Base-by-base conservation (phyloP, 2,113 vertebrate species). In the Copsychus sechellarum region DNA sequence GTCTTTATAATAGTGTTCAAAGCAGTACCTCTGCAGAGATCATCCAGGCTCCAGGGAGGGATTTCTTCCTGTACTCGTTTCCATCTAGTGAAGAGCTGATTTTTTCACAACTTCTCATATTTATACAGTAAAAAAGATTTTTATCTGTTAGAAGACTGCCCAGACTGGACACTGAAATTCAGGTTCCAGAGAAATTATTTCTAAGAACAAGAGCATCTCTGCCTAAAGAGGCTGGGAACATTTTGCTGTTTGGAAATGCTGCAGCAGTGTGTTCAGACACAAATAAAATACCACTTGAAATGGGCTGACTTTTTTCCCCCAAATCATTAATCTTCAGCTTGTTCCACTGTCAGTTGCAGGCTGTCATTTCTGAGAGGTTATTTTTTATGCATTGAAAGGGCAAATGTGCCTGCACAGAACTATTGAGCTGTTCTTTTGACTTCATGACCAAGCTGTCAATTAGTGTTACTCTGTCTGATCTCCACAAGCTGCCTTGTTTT, bases 201-300 rank as follows among this genome's bases (percentile, higher is more conserved):
- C 61, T 51, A 53, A 71, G 69, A 62, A 22, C 60, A 53, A 58
- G 23, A 72, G 9, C 38, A 66, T 94, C 54, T 78, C 33, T 92
- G 47, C 29, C 13, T 58, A 8, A 76, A 76, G 50, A 79, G 40
- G 6, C 3, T 54, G 45, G 58, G 85, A 58, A 64, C 60, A 18
- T 48, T 69, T 73, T 85, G 74, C 38, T 66, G 56, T 66, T 64
- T 93, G 60, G 51, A 88, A 80, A 40, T 80, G 42, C 43, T 54
- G 33, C 85, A 66, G 66, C 70, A 76, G 18, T 56, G 19, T 33
- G 40, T 76, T 47, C n/a, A 81, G 70, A 31, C 40, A 80, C 57
- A 91, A 92, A 90, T 94, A 86, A 95, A 92, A 74, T 66, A 88
- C 72, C 70, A 19, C 20, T 88, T 88, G 74, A 80, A 93, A 88